Base-by-base conservation (phyloP, 2,888 invertebrate genomes). In the Ectropis crepuscularia region DNA sequence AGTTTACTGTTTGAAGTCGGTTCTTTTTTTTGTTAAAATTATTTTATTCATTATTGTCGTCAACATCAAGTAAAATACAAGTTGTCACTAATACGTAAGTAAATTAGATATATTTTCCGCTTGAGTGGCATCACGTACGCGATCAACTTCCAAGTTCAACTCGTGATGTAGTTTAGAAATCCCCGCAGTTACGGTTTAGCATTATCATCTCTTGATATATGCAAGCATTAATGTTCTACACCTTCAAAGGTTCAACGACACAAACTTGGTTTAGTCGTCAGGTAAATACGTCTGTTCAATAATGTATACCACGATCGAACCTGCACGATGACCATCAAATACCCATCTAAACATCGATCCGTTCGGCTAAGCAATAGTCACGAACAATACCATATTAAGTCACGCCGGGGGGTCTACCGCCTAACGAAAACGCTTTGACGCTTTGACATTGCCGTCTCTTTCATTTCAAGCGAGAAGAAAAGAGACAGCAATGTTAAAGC, bases 211-310 rank as follows among this genome's bases (percentile, higher is more conserved):
- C 53, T 55, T 45, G 47, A 45, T 45, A 58, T 43, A 58, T 63
- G 65, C 61, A 53, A 41, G 54, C 50, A 50, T 59, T 65, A 67
- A 51, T 55, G 47, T 42, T 49, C 61, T 58, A 67, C 65, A 65
- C 64, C 63, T 57, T 68, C 64, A 12, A 53, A 53, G 58, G 69
- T 67, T 71, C 71, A 72, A 59, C 68, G 72, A 71, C 74, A 46
- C 64, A 67, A 60, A 66, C 45, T 62, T 67, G 53, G 28, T 7
- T n/a, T 11, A 36, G 10, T 28, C 67, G 74, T 69, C 76, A 63
- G 70, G 75, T 75, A 75, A 74, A 75, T 62, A 73, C 69, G 63
- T 65, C 74, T 65, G 57, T 63, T 81, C 78, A 79, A 82, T 84
- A 83, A 83, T 45, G 76, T 74, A 82, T 77, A 61, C 59, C 76